phyloP scores from a whole-genome alignment of 2,888 invertebrate genomes.

The Caenorhabditis panamensis region DNA sequence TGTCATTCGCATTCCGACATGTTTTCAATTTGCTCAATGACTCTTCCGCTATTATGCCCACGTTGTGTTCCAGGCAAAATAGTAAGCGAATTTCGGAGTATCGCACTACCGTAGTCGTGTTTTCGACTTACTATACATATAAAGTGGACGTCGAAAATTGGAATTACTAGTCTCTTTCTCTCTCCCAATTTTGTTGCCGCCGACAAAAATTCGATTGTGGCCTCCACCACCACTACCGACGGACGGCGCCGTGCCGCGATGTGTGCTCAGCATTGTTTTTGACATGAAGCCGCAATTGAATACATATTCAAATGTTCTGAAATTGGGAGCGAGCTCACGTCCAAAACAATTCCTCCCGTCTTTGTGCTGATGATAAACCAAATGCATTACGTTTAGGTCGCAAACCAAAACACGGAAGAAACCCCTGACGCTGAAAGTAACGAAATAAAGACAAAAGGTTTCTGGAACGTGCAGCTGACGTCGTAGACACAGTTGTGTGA shows the following conservation, averaged over 20 bases:
- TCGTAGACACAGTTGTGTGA: slow-evolving; percentile 18
- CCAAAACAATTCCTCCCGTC: slow-evolving; percentile 37
- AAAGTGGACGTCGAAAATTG: slow-evolving; percentile 61
- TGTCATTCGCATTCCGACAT: slow-evolving; percentile 62
- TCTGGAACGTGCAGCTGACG: slow-evolving; percentile 7
- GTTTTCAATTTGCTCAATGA: slow-evolving; percentile 65
- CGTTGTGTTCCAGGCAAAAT: slow-evolving; percentile 49
- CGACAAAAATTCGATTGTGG: slow-evolving; percentile 57
- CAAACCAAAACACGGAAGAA: slow-evolving; percentile 14
- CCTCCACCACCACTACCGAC: background rate
- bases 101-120: slow-evolving; percentile 50
- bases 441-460: slow-evolving; percentile 4
- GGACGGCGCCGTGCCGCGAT: background rate
- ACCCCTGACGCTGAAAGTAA: background rate
- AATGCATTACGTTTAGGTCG: slow-evolving; percentile 23
- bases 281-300: slow-evolving; percentile 60
- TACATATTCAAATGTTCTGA: slow-evolving; percentile 60
- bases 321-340: slow-evolving; percentile 38
- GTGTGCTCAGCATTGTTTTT: slow-evolving; percentile 46
- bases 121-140: slow-evolving; percentile 61
- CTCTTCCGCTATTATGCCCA: slow-evolving; percentile 61
- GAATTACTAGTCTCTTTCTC: slow-evolving; percentile 54
- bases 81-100: slow-evolving; percentile 57
- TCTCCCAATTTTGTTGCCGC: slow-evolving; percentile 37
- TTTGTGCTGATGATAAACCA: slow-evolving; percentile 34